Evolutionary conservation across 1,140 invertebrate species (phyloP).

Genomic region (Heliconius melpomene): DNA sequence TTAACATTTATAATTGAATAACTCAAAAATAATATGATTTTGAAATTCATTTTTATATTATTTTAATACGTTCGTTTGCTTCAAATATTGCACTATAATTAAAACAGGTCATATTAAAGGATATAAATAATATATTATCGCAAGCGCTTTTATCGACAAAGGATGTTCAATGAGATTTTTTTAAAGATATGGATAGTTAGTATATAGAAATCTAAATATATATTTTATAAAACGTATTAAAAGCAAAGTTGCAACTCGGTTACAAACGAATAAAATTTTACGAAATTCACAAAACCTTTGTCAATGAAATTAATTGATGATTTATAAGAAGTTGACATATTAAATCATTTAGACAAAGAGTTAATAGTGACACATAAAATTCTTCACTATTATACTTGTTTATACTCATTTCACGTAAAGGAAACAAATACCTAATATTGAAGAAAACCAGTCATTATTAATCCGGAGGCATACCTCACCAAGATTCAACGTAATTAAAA

Average conservation of each 20-base stretch:
- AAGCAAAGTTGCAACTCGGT: too few species aligned
- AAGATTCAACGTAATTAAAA: slow-evolving; percentile 30
- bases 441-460: neutral
- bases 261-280: too few species aligned
- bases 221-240: too few species aligned
- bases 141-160: neutral
- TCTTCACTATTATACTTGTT: too few species aligned
- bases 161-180: neutral
- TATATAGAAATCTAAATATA: too few species aligned
- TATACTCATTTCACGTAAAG: too few species aligned
- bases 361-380: too few species aligned
- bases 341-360: too few species aligned
- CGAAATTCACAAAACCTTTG: too few species aligned
- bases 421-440: too few species aligned
- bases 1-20: neutral
- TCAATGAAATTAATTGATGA: too few species aligned
- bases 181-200: neutral
- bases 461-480: slow-evolving; percentile 4
- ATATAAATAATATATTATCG: neutral
- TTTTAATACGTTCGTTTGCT: neutral
- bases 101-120: neutral
- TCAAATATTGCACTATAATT: neutral
- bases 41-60: neutral
- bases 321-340: too few species aligned
- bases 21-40: neutral